Conservation (phyloP, 2,113 vertebrate species). For the Phalacrocorax carbo region DNA sequence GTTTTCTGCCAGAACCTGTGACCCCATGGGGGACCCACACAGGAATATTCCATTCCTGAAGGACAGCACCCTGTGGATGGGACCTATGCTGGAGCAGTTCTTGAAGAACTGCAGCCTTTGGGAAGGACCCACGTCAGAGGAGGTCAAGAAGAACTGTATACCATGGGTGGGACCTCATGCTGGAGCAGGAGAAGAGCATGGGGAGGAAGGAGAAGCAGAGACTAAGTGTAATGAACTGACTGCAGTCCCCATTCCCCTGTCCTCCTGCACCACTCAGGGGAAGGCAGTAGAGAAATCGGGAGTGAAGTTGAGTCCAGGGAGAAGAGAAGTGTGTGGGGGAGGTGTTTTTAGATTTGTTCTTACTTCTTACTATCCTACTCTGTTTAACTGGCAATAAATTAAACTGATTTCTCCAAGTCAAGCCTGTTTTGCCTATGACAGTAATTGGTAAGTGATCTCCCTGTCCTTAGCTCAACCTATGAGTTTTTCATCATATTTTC, state of each 20-base stretch:
- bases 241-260: fast-evolving
- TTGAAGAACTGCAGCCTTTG: not conserved
- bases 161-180: not conserved
- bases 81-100: not conserved
- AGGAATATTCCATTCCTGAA: not conserved
- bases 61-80: not conserved
- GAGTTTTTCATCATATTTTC: not conserved
- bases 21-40: not conserved
- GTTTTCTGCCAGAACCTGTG: not conserved
- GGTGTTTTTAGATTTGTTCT: not conserved
- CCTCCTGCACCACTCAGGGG: fast-evolving
- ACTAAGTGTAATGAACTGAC: not conserved
- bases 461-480: not conserved
- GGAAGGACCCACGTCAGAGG: fast-evolving
- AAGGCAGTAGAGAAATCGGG: not conserved
- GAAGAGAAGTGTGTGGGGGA: not conserved
- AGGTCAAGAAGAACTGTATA: not conserved
- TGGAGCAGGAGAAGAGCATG: not conserved
- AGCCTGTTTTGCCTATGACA: not conserved
- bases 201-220: not conserved
- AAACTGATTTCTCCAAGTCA: not conserved
- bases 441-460: not conserved
- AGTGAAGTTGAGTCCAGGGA: not conserved
- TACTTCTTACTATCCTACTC: not conserved
- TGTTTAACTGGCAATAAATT: not conserved